Evolutionary conservation across 1,140 invertebrate genomes (phyloP), one percentile per base, ranked within the genome.

Genomic region (Drosophila yakuba): DNA sequence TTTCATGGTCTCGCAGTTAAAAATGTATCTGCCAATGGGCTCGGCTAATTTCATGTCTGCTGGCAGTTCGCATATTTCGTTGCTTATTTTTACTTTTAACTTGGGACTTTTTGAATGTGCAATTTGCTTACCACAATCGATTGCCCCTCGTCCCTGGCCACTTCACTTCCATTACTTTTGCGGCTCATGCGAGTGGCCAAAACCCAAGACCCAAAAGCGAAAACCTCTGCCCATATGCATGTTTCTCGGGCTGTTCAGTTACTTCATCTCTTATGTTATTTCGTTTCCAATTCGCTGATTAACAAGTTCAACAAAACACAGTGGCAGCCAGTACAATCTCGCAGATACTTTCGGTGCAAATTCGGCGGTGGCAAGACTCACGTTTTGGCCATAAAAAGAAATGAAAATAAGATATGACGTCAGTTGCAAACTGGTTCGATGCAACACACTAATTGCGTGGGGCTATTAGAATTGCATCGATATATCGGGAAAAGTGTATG

Each of bases 261-360:
- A 88, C 83, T 88, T 88, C 83, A 88, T 89, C 84, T 86, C 63
- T 88, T 86, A 86, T 88, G 79, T 75, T 79, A 84, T 80, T 84
- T 86, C 69, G 81, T 88, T 88, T 88, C 83, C 83, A 88, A 88
- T 88, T 88, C 83, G 83, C 84, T 88, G 83, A 89, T 88, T 88
- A 88, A 88, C 83, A 88, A 88, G 83, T 88, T 88, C 83, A 88
- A 74, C 79, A 80, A 77, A 83, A 79, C 75, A 61, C 77, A 74
- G 66, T 28, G 58, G 69, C 71, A 74, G 32, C 52, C 38, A 66
- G 45, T 58, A 54, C 51, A 76, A 60, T 76, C 51, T 54, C 25
- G 72, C 55, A 50, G 50, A 52, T 69, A 88, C 72, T 88, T 88
- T 83, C 63, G 67, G 75, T 73, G 83, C 83, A 59, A 80, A 79